phyloP scores from a whole-genome alignment of 2,888 invertebrate genomes.

The Ellobium chinense region DNA sequence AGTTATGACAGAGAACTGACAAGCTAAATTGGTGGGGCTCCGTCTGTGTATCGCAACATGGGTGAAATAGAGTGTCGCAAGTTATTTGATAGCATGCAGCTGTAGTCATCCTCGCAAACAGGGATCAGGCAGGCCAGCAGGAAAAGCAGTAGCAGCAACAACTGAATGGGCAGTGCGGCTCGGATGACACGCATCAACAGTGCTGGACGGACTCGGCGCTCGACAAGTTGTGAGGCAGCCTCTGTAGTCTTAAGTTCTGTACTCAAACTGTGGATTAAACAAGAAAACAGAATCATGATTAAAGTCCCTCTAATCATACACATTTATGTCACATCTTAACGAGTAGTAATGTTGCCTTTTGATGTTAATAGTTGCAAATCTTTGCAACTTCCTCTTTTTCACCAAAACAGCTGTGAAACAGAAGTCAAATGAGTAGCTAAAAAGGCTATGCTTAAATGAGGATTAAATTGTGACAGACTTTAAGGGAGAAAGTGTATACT shows the following conservation, averaged over 20 bases:
- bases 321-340: too few species aligned
- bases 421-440: neutral
- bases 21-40: constrained; percentile 88
- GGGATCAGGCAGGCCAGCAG: constrained; percentile 96
- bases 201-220: constrained; percentile 68
- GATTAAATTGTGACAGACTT: too few species aligned
- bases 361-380: neutral
- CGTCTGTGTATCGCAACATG: constrained; percentile 93
- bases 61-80: constrained; percentile 92
- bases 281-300: neutral
- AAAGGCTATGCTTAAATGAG: too few species aligned
- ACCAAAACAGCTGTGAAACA: neutral
- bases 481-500: too few species aligned
- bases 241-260: constrained; percentile 43
- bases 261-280: constrained; percentile 48
- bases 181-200: constrained; percentile 94
- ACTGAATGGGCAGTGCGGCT: constrained; percentile 96
- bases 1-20: too few species aligned
- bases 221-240: neutral
- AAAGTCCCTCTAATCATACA: neutral
- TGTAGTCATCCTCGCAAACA: constrained; percentile 89
- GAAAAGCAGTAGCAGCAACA: constrained; percentile 93
- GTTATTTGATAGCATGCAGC: constrained; percentile 91
- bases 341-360: neutral
- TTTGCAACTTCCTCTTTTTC: neutral